Conservation (phyloP, 2,797 vertebrate genomes). For the Sphaeramia orbicularis region DNA sequence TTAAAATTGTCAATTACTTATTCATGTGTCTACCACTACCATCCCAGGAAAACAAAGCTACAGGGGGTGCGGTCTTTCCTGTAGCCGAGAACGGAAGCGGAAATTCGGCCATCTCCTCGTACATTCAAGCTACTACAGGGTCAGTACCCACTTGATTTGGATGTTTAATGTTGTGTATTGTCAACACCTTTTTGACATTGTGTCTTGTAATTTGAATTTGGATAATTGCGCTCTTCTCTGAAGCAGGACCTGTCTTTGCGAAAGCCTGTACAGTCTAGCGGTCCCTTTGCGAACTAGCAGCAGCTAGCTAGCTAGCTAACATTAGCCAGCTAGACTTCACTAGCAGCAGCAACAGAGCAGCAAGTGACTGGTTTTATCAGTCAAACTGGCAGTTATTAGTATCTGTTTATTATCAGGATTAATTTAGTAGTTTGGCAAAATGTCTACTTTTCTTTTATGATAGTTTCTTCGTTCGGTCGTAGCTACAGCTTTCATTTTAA, state of each 20-base stretch:
- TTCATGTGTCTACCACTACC: conserved; percentile 48
- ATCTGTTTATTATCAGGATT: conserved; percentile 20
- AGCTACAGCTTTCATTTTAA: conserved; percentile 10
- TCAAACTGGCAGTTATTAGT: conserved; percentile 45
- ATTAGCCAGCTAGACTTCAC: conserved; percentile 50
- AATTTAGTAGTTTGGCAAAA: conserved; percentile 19
- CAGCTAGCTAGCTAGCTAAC: conserved; percentile 70
- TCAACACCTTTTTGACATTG: conserved; percentile 36
- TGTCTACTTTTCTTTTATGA: background rate
- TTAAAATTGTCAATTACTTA: conserved; percentile 33
- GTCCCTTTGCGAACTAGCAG: conserved; percentile 65
- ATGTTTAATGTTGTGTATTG: conserved; percentile 51
- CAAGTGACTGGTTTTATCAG: conserved; percentile 63
- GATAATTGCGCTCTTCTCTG: conserved; percentile 17
- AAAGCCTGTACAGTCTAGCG: conserved; percentile 31
- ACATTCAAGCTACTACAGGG: conserved; percentile 84
- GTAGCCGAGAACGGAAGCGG: conserved; percentile 85
- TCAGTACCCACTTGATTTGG: conserved; percentile 81
- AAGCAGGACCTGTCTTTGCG: conserved; percentile 46
- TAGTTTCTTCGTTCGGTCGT: conserved; percentile 8
- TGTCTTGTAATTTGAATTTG: conserved; percentile 21
- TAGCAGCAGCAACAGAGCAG: conserved; percentile 51
- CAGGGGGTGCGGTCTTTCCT: conserved; percentile 84
- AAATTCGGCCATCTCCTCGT: conserved; percentile 89
- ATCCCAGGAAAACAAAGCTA: conserved; percentile 66